Evolutionary conservation across 37 sponge, comb jelly and placozoan species (phyloP), one percentile per base, ranked within the genome.

Genomic region (Theonella swinhoei): DNA sequence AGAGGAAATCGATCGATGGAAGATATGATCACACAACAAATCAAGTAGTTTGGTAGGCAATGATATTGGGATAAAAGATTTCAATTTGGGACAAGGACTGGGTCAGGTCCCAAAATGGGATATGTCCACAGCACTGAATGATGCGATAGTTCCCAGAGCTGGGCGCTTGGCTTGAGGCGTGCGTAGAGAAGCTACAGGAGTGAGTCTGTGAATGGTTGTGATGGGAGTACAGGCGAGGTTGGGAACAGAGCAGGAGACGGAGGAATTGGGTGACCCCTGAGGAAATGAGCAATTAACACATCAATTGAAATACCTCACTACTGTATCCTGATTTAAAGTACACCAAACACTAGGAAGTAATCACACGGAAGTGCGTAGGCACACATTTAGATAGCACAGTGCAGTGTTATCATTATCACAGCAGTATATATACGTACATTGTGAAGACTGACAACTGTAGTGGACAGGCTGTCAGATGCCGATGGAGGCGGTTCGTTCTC

Each of bases 131-230:
- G 83, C 72, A 34, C 83, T 83, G 70, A 88, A 88, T 30, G 89
- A 88, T 3, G 78, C 64, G 5, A 70, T 38, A 3, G 66, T 24
- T 35, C 84, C 67, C 30, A 90, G 81, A 28, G 90, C 90, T 2
- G 63, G 76, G 76, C 90, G 80, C 77, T 85, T 90, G 31, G 90
- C 42, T 58, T 68, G 62, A n/a, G 90, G 86, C 0, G 86, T 90
- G 4, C 76, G 43, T 42, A 85, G 81, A 24, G 87, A 59, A 19
- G 75, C 39, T 4, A 88, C 83, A 28, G 89, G 83, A 25, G 89
- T 88, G 70, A 47, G 54, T 47, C 54, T 47, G 54, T 47, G 54
- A 14, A 47, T 47, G 54, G 54, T 17, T 7, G 7, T 7, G 54
- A 47, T 47, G 7, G 54, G 54, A 47, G 66, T 60, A 22, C 39